These are phyloP conservation scores for Cosmia trapezina DNA, from an alignment of 2,888 invertebrate genomes.

Conservation along the genomic window DNA sequence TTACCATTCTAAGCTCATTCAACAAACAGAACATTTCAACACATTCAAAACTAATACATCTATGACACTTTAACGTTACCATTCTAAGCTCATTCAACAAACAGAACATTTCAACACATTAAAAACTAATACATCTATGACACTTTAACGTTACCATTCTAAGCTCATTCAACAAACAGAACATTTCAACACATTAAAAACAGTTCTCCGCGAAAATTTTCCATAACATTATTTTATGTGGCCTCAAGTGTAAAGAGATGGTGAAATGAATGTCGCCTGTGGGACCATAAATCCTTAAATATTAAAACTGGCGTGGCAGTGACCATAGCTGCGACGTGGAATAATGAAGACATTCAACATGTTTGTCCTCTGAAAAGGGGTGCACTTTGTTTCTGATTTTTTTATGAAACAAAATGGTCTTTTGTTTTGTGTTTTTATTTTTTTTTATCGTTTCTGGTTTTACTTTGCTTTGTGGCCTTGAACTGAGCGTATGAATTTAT, in stretches of 20 bases:
- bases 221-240: conserved; percentile 68
- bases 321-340: conserved; percentile 73
- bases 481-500: not conserved
- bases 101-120: conserved; percentile 56
- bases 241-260: conserved; percentile 76
- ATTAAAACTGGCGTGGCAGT: conserved; percentile 83
- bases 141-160: not conserved
- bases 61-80: not conserved
- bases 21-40: too few relatives aligned
- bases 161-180: conserved; percentile 26
- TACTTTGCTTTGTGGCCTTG: not conserved
- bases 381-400: conserved; percentile 59
- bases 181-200: conserved; percentile 66
- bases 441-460: conserved; percentile 15
- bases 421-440: conserved; percentile 16
- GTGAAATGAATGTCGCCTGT: conserved; percentile 83
- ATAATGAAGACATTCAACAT: conserved; percentile 77
- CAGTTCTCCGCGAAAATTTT: conserved; percentile 47
- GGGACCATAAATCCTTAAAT: conserved; percentile 86
- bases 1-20: too few relatives aligned
- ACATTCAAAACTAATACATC: too few relatives aligned
- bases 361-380: conserved; percentile 63
- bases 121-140: conserved; percentile 62
- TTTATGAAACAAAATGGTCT: conserved; percentile 32
- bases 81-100: conserved; percentile 20